Evolutionary conservation across 92 coral and sea anemone species (phyloP).

Genomic region (Porites cylindrica): DNA sequence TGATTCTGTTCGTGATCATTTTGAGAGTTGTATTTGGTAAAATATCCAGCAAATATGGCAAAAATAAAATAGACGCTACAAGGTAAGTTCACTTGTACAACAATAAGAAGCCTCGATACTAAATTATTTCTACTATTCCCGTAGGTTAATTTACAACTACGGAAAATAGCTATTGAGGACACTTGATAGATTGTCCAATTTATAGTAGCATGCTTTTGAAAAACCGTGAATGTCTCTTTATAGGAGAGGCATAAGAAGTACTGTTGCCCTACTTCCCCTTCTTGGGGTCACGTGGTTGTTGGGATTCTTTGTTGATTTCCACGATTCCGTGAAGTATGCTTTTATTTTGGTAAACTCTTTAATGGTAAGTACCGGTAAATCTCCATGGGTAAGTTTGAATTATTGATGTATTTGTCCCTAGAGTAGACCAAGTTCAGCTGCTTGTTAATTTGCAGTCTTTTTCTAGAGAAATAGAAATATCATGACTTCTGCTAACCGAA

Average conservation of each 20-base stretch:
- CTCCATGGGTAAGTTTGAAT: too few species aligned
- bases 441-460: too few species aligned
- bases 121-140: too few species aligned
- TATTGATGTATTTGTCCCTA: too few species aligned
- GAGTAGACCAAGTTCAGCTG: too few species aligned
- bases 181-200: not conserved
- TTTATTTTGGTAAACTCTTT: not conserved
- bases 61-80: not conserved
- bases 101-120: not conserved
- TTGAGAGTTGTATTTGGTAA: not conserved
- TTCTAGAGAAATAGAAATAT: too few species aligned
- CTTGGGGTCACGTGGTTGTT: constrained; percentile 10
- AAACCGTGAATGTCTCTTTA: not conserved
- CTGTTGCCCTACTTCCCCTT: constrained; percentile 9
- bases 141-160: too few species aligned
- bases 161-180: not conserved
- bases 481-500: too few species aligned
- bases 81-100: not conserved
- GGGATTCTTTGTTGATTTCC: constrained; percentile 13
- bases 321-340: constrained; percentile 1
- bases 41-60: constrained; percentile 4
- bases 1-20: not conserved
- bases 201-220: too few species aligned
- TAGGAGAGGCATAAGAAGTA: not conserved
- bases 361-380: not conserved